Conservation (phyloP, 2,113 vertebrate species). For the Rhizomys pruinosus region DNA sequence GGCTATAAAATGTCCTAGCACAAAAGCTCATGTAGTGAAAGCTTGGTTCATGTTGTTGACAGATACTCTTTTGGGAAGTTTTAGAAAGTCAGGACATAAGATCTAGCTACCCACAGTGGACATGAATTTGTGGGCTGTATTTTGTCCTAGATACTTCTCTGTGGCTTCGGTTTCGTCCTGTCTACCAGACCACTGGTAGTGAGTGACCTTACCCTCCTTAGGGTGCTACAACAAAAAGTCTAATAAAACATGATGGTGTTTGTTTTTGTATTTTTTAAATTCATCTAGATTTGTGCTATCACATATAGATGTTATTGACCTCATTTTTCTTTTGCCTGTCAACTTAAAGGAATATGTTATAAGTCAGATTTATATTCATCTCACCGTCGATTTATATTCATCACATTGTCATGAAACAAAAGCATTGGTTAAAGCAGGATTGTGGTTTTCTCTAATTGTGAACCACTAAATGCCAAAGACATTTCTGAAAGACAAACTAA, state of each 20-base stretch:
- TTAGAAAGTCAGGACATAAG: not conserved
- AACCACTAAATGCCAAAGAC: not conserved
- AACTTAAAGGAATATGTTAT: not conserved
- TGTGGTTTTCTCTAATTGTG: not conserved
- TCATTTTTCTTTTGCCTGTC: not conserved
- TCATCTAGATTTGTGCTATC: not conserved
- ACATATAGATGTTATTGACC: not conserved
- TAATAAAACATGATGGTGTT: not conserved
- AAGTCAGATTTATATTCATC: not conserved
- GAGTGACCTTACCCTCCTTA: not conserved
- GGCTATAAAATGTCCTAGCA: not conserved
- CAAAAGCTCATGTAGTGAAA: not conserved
- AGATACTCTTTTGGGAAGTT: not conserved
- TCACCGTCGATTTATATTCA: not conserved
- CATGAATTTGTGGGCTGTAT: not conserved
- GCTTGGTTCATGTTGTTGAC: not conserved
- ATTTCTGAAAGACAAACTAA: conserved; percentile 4
- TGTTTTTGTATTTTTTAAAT: not conserved
- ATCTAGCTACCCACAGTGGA: not conserved
- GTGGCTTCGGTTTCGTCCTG: not conserved
- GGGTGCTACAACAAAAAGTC: not conserved
- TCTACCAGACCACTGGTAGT: too few relatives aligned
- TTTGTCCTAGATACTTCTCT: not conserved
- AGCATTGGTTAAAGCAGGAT: not conserved
- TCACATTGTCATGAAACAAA: not conserved